Evolutionary conservation across 2,797 vertebrate species (phyloP).

Genomic region (Halcyon smyrnensis): DNA sequence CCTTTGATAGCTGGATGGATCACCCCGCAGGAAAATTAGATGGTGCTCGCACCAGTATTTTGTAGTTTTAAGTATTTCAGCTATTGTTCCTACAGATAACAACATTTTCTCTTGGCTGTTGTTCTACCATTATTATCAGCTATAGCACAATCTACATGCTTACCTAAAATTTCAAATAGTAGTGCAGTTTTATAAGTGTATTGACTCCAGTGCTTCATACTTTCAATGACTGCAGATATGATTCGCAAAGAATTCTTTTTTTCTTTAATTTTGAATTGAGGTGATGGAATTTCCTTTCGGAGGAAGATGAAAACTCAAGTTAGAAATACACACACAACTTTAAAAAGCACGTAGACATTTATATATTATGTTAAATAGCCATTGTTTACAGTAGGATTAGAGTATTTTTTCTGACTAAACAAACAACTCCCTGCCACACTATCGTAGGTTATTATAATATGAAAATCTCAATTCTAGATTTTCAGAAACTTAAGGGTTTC

Average conservation of each 20-base stretch:
- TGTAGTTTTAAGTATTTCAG: neutral
- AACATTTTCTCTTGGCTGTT: neutral
- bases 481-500: neutral
- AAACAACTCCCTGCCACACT: neutral
- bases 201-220: slow-evolving; percentile 93
- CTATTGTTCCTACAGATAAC: neutral
- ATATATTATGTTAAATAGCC: neutral
- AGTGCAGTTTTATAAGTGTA: slow-evolving; percentile 82
- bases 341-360: neutral
- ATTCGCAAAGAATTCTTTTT: slow-evolving; percentile 87
- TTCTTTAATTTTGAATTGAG: slow-evolving; percentile 73
- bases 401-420: neutral
- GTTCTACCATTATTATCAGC: neutral
- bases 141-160: neutral
- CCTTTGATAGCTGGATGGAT: neutral
- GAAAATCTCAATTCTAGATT: neutral
- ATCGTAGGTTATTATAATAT: neutral
- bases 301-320: slow-evolving; percentile 37
- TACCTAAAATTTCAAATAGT: slow-evolving; percentile 94
- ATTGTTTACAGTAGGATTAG: neutral
- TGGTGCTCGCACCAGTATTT: neutral
- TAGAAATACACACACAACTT: neutral
- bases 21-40: neutral
- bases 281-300: slow-evolving; percentile 69
- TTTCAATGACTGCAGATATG: slow-evolving; percentile 88